Conservation (phyloP, 2,113 vertebrate genomes). For the Corythoichthys haematopterus region DNA sequence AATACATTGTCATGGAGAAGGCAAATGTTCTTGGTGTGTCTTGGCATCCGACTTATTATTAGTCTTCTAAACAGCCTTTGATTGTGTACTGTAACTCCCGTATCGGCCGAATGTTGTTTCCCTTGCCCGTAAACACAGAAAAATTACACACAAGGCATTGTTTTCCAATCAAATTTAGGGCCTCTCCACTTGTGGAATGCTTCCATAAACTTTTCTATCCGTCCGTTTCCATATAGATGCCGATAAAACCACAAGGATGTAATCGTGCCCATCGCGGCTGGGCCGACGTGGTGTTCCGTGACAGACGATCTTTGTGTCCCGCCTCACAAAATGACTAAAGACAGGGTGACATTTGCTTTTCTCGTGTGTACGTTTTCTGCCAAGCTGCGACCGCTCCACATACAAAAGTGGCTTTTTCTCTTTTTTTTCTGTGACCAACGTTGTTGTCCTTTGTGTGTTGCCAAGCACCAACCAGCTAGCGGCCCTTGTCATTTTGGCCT, state of each 20-base stretch:
- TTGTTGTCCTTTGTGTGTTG: slow-evolving; percentile 61
- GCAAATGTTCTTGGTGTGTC: too few relatives aligned
- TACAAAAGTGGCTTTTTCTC: slow-evolving; percentile 38
- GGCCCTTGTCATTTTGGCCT: slow-evolving; percentile 70
- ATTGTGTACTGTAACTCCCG: too few relatives aligned
- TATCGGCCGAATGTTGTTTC: too few relatives aligned
- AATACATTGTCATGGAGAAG: neutral
- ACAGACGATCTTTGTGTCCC: slow-evolving; percentile 42
- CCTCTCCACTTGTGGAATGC: slow-evolving; percentile 30
- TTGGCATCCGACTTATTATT: too few relatives aligned
- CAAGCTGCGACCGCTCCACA: slow-evolving; percentile 45
- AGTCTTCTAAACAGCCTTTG: too few relatives aligned
- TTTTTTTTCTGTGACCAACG: slow-evolving; percentile 40
- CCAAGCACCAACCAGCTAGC: slow-evolving; percentile 40
- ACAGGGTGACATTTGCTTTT: slow-evolving; percentile 68
- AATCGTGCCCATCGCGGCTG: slow-evolving; percentile 28
- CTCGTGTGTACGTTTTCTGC: slow-evolving; percentile 47
- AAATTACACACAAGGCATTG: neutral
- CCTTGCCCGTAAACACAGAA: neutral
- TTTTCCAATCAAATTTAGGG: neutral
- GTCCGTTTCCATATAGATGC: slow-evolving; percentile 37
- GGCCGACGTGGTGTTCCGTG: slow-evolving; percentile 31
- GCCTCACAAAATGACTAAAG: slow-evolving; percentile 53
- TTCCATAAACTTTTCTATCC: slow-evolving; percentile 16
- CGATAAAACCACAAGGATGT: slow-evolving; percentile 28